phyloP scores from a whole-genome alignment of 1,140 invertebrate species.

The Eupristina koningsbergeri region DNA sequence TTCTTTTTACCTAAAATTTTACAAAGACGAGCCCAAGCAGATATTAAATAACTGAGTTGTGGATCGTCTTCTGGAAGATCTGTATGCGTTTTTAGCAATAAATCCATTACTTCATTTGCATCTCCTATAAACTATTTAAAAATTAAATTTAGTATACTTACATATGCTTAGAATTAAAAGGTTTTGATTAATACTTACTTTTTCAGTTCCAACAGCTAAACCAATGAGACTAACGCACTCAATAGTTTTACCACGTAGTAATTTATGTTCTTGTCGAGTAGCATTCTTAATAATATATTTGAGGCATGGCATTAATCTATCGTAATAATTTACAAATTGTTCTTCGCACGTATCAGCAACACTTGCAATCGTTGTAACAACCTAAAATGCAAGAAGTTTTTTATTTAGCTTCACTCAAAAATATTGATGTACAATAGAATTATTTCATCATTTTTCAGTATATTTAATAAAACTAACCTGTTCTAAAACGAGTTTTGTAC shows the following conservation, averaged over 20 bases:
- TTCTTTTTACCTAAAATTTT: constrained; percentile 86
- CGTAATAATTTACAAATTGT: constrained; percentile 90
- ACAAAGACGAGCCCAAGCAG: constrained; percentile 98
- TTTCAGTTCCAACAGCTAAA: constrained; percentile 95
- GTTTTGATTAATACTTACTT: constrained; percentile 72
- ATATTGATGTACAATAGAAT: background rate
- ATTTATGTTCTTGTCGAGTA: constrained; percentile 87
- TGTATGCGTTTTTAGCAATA: constrained; percentile 92
- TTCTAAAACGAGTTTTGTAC: constrained; percentile 96
- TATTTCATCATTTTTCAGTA: background rate
- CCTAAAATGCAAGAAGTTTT: constrained; percentile 55
- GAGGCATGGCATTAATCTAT: constrained; percentile 93
- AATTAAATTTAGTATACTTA: constrained; percentile 31
- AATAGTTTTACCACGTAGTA: constrained; percentile 95
- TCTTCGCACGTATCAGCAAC: constrained; percentile 99
- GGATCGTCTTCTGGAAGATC: constrained; percentile 95
- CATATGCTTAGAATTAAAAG: background rate
- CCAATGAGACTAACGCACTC: constrained; percentile 99
- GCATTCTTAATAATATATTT: constrained; percentile 98
- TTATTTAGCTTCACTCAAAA: background rate
- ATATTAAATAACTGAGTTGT: constrained; percentile 97
- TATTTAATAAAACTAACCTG: constrained; percentile 76
- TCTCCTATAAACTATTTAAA: constrained; percentile 86
- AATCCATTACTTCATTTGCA: constrained; percentile 96
- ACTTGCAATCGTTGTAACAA: constrained; percentile 97